phyloP scores from a whole-genome alignment of 30 jellyfish, hydroid and myxozoan genomes.

The Hydractinia symbiolongicarpus region DNA sequence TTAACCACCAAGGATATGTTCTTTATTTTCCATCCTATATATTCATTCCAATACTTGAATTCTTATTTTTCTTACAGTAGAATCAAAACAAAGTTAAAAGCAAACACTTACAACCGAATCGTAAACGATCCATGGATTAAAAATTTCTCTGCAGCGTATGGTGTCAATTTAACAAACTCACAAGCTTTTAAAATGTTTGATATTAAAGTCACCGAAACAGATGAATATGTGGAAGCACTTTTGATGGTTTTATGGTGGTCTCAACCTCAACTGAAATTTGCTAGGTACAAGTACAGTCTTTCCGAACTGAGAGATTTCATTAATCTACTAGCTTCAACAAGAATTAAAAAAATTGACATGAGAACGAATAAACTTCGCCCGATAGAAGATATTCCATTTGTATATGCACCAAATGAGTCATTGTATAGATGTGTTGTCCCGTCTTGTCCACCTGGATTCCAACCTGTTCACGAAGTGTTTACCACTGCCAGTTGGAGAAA shows the following conservation, averaged over 20 bases:
- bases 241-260: constrained; percentile 19
- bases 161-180: not conserved
- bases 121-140: constrained; percentile 15
- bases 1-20: not conserved
- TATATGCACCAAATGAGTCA: not conserved
- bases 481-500: not conserved
- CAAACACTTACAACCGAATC: not conserved
- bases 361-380: too few relatives aligned
- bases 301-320: not conserved
- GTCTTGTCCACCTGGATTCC: constrained; percentile 1
- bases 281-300: not conserved
- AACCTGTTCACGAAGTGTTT: not conserved
- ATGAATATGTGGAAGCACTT: constrained; percentile 8
- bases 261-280: constrained; percentile 1
- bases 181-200: not conserved
- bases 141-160: not conserved
- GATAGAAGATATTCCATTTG: too few relatives aligned
- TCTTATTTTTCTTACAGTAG: not conserved
- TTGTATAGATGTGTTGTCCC: constrained; percentile 9
- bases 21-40: not conserved
- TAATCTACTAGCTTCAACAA: not conserved
- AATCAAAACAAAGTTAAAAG: not conserved
- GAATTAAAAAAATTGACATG: not conserved
- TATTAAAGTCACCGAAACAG: not conserved
- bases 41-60: not conserved